Base-by-base conservation (phyloP, 2,797 vertebrate genomes). In the Atherinosoma microstoma region DNA sequence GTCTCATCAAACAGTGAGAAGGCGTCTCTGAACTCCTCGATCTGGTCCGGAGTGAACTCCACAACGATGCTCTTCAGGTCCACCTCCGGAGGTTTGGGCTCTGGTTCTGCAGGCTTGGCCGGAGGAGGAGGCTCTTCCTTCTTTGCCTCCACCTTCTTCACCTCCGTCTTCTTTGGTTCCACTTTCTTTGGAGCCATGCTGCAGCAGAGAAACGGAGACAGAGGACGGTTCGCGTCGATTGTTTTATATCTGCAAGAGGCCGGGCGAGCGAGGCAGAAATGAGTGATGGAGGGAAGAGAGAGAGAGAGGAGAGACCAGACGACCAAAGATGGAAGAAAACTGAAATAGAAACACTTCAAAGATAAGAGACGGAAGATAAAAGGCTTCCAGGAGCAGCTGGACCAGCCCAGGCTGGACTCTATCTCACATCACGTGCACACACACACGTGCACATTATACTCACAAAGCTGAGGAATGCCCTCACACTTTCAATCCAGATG, bases 1-100 rank as follows among this genome's bases (percentile, higher is more conserved):
- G 97, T 98, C 78, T 95, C 94, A 30, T 99, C 97, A 7, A 99
- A 99, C 74, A 99, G 91, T 0, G 96, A 95, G 67, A 99, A 99
- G 56, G 98, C 97, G 35, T 99, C 98, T 68, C 94, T 94, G 93
- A 98, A 99, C 87, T 99, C 98, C 84, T 96, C 49, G 0, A 92
- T 85, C 80, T 95, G 95, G 75, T 95, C 95, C 0, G 92, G 67
- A 1, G 60, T 87, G 87, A 94, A 95, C 57, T 95, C 94, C 71
- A 95, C 93, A 67, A 95, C 95, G 9, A 97, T 71, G 30, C 93
- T 96, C 84, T 95, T 96, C 80, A 96, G 95, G 68, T 98, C 96
- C 54, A 97, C 93, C 87, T 94, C 91, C 0, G 92, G 90, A 2
- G 96, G 93, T 79, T 94, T 94, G 70, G 89, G 64, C 0, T 84